Conservation (phyloP, 2,888 invertebrate genomes). For the Pedicia rivosa region DNA sequence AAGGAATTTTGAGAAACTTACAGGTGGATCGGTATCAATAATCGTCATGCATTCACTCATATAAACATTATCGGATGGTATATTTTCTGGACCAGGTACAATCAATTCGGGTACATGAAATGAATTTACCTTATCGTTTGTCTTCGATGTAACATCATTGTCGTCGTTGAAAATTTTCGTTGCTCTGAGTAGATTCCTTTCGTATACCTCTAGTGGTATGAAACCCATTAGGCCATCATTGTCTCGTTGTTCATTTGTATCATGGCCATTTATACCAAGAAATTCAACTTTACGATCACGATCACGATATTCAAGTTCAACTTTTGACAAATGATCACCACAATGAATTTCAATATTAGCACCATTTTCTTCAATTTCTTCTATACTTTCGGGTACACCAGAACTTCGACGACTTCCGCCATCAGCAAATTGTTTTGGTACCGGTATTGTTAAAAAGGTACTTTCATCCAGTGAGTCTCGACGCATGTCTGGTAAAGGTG, state of each 20-base stretch:
- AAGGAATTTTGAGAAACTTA: constrained; percentile 20
- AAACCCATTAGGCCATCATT: constrained; percentile 26
- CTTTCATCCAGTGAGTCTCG: constrained; percentile 45
- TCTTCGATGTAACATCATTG: no score
- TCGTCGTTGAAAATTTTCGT: no score
- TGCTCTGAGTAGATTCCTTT: constrained; percentile 26
- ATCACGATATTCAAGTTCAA: neutral
- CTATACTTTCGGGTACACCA: constrained; percentile 24
- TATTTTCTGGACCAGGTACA: no score
- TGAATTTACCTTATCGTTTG: no score
- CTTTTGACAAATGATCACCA: no score
- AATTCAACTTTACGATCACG: neutral
- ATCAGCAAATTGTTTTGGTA: constrained; percentile 70
- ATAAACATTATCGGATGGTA: constrained; percentile 19
- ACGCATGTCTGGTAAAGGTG: constrained; percentile 46
- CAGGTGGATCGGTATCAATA: constrained; percentile 43
- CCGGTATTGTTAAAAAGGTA: constrained; percentile 41
- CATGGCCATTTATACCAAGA: neutral
- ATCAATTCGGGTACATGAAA: no score
- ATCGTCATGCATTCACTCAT: constrained; percentile 43
- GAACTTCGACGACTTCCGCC: constrained; percentile 55
- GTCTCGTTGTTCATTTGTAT: neutral
- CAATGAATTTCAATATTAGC: constrained; percentile 3
- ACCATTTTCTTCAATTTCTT: constrained; percentile 23
- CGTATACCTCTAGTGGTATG: constrained; percentile 28